Conservation (phyloP, 2,888 invertebrate species). For the Spatulosminthurus flaviceps region DNA sequence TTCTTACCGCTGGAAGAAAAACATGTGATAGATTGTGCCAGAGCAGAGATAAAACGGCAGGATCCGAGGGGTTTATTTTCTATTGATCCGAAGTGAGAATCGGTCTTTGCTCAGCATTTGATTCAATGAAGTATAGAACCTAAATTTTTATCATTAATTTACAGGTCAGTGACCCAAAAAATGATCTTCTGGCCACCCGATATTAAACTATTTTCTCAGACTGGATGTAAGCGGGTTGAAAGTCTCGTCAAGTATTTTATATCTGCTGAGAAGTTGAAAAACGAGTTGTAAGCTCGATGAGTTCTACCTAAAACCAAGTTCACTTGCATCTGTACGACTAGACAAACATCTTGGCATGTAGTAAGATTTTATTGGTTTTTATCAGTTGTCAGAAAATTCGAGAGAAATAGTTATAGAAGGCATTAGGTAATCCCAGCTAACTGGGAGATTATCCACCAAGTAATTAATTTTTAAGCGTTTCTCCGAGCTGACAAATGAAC, state of each 20-base stretch:
- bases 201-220: conserved; percentile 79
- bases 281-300: conserved; percentile 20
- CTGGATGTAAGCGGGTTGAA: conserved; percentile 92
- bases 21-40: conserved; percentile 83
- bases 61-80: neutral
- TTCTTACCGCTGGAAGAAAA: conserved; percentile 89
- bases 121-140: no score
- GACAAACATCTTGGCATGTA: no score
- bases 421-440: no score
- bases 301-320: neutral
- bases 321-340: no score
- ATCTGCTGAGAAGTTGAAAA: conserved; percentile 9
- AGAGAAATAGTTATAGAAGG: no score
- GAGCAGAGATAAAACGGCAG: conserved; percentile 69
- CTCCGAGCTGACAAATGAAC: no score
- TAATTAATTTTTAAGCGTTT: no score
- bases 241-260: conserved; percentile 99
- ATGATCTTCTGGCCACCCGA: conserved; percentile 79
- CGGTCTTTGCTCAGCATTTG: neutral
- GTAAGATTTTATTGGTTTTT: no score
- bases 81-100: conserved; percentile 24
- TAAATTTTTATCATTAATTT: no score
- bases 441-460: no score
- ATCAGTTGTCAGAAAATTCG: no score
- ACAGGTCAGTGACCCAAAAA: conserved; percentile 74